phyloP scores from a whole-genome alignment of 2,888 invertebrate genomes.

The Barypeithes pellucidus region DNA sequence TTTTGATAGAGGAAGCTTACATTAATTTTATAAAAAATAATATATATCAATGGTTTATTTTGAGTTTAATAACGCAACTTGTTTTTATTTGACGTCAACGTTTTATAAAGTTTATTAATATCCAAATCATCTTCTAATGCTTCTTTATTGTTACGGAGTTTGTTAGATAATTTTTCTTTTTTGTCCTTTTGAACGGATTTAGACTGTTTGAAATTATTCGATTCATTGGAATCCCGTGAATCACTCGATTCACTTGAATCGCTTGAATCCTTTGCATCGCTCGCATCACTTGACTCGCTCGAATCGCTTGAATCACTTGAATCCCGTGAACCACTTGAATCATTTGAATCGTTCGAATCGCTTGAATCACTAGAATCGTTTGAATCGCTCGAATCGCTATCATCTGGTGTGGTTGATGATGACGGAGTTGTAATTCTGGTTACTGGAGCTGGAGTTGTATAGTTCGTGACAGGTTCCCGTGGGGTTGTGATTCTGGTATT shows the following conservation, averaged over 20 bases:
- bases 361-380: constrained; percentile 27
- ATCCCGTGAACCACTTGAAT: neutral
- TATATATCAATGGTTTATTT: too few relatives aligned
- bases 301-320: constrained; percentile 4
- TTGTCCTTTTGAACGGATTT: neutral
- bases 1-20: too few relatives aligned
- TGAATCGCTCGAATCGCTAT: constrained; percentile 23
- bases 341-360: constrained; percentile 5
- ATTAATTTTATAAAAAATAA: too few relatives aligned
- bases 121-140: neutral
- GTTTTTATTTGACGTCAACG: neutral
- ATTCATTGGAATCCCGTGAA: neutral
- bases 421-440: neutral
- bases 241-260: neutral
- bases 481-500: neutral
- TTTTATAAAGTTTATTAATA: constrained; percentile 1
- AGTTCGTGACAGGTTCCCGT: neutral
- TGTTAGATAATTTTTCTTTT: neutral
- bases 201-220: neutral
- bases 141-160: neutral
- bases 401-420: constrained; percentile 17
- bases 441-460: neutral
- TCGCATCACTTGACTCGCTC: neutral
- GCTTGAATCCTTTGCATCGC: neutral
- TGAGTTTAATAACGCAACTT: too few relatives aligned